Percentiles rank a stretch among this genome's conserved stretches.
These are phyloP conservation scores for Drosophila limbata DNA, from an alignment of 2,888 invertebrate genomes.

Conservation along the genomic window DNA sequence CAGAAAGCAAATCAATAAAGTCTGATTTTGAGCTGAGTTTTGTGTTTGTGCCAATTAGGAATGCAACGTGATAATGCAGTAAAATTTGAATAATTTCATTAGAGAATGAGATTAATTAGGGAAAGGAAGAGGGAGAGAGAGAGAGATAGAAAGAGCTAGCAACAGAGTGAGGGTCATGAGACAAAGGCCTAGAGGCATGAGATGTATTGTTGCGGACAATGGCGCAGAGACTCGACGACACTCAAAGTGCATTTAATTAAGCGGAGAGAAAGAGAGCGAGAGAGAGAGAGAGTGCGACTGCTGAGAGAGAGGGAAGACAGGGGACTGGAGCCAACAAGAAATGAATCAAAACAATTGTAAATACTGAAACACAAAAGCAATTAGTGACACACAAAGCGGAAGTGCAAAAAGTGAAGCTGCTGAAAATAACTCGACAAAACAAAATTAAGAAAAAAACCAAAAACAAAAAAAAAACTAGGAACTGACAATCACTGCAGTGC, in stretches of 20 bases:
- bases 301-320: not conserved
- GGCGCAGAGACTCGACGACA: constrained; percentile 58
- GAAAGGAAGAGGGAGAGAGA: not conserved
- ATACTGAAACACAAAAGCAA: constrained; percentile 82
- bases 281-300: not conserved
- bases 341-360: constrained; percentile 82
- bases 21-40: constrained; percentile 23
- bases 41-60: constrained; percentile 38
- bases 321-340: constrained; percentile 55
- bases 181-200: constrained; percentile 58
- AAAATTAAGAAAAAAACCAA: not conserved
- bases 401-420: constrained; percentile 80
- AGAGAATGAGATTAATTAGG: constrained; percentile 49
- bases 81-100: constrained; percentile 65
- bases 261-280: constrained; percentile 30
- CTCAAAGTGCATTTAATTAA: constrained; percentile 82
- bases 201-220: constrained; percentile 45
- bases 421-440: constrained; percentile 72
- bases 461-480: constrained; percentile 24
- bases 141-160: not conserved
- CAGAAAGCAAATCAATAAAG: constrained; percentile 35
- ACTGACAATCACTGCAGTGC: constrained; percentile 33
- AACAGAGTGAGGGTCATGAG: constrained; percentile 19
- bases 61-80: constrained; percentile 54
- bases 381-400: constrained; percentile 82